A percentile compares a stretch with the other conserved stretches of the same genome.
Evolutionary conservation across 2,113 vertebrate genomes (phyloP).

Genomic region (Rhombomys opimus): DNA sequence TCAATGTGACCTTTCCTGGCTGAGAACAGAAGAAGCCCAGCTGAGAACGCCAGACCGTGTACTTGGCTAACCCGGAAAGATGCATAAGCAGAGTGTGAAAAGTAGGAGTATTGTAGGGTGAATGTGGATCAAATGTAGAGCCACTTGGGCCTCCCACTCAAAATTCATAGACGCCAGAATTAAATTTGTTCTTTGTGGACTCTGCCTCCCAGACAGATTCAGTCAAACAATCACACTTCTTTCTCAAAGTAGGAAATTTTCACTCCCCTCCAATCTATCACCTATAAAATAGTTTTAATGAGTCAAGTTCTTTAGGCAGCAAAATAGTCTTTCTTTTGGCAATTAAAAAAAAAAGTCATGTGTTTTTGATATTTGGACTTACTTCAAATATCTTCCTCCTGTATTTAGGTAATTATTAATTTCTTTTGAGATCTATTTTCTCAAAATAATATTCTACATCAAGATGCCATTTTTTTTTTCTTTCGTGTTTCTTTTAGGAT

Average conservation of each 20-base stretch:
- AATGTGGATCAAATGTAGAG: slow-evolving; percentile 63
- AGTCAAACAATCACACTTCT: slow-evolving; percentile 58
- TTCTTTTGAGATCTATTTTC: slow-evolving; percentile 73
- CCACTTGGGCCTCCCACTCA: background rate
- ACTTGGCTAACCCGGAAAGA: slow-evolving; percentile 64
- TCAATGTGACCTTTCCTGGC: slow-evolving; percentile 76
- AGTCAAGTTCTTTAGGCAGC: slow-evolving; percentile 79
- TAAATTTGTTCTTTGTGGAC: slow-evolving; percentile 60
- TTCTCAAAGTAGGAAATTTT: slow-evolving; percentile 62
- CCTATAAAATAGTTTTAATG: slow-evolving; percentile 82
- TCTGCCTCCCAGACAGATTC: background rate
- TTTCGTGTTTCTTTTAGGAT: slow-evolving; percentile 71
- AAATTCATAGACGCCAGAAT: slow-evolving; percentile 40
- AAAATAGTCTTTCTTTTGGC: slow-evolving; percentile 78
- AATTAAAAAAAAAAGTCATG: slow-evolving; percentile 75
- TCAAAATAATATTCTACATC: slow-evolving; percentile 76
- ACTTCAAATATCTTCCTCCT: slow-evolving; percentile 77
- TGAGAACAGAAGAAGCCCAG: slow-evolving; percentile 61
- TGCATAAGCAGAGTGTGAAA: slow-evolving; percentile 74
- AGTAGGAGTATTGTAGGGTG: slow-evolving; percentile 64
- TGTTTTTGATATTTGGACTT: slow-evolving; percentile 79
- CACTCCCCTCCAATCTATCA: slow-evolving; percentile 42
- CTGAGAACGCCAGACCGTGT: slow-evolving; percentile 68
- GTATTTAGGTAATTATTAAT: slow-evolving; percentile 67
- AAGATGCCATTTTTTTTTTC: slow-evolving; percentile 49